Conservation (phyloP, 2,797 vertebrate species). For the Pampus argenteus region DNA sequence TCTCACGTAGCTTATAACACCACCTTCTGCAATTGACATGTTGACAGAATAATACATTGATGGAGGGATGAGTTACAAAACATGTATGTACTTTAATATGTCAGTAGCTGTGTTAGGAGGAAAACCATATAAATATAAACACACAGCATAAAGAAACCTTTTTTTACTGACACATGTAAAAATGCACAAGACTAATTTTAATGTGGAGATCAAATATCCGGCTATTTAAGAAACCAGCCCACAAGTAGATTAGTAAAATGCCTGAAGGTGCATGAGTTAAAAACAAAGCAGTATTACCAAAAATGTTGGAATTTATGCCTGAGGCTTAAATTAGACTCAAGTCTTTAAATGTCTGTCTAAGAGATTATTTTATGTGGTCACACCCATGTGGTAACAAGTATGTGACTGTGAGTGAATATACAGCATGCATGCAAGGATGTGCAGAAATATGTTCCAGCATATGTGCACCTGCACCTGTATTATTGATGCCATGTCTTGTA, state of each 20-base stretch:
- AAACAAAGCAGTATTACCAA: neutral
- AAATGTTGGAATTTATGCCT: neutral
- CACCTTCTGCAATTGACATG: too few species aligned
- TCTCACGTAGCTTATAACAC: too few species aligned
- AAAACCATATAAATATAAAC: too few species aligned
- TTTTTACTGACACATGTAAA: slow-evolving; percentile 7
- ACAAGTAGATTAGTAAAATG: slow-evolving; percentile 5
- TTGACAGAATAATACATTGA: too few species aligned
- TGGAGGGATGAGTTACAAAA: too few species aligned
- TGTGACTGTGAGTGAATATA: neutral
- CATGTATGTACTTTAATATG: too few species aligned
- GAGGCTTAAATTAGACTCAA: neutral
- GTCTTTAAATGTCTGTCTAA: neutral
- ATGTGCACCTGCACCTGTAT: neutral
- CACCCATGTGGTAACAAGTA: neutral
- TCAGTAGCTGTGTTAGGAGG: too few species aligned
- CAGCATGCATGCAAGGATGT: neutral
- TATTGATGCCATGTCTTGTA: slow-evolving; percentile 2
- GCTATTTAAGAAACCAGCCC: neutral
- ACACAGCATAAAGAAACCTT: neutral
- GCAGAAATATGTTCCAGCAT: neutral
- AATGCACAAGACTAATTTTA: neutral
- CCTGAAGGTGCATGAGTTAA: slow-evolving; percentile 7
- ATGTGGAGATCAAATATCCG: slow-evolving; percentile 1
- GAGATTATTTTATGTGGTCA: neutral